Base-by-base conservation (phyloP, 2,888 invertebrate genomes). In the Drosophila conformis region DNA sequence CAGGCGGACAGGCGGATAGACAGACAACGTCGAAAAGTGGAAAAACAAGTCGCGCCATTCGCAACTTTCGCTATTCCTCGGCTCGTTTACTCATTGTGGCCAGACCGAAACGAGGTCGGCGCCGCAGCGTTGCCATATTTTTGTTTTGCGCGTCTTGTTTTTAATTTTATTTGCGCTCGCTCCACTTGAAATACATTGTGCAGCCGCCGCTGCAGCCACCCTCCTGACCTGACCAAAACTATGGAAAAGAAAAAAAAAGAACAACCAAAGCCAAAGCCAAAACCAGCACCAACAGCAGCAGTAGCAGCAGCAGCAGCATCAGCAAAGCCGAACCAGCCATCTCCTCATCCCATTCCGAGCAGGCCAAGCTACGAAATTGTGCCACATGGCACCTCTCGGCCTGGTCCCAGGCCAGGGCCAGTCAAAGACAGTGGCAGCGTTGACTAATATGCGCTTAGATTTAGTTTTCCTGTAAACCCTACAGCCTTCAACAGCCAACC, bases 151-250 rank as follows among this genome's bases (percentile, higher is more conserved):
- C 70, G 77, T 78, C 77, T 89, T 81, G 78, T 76, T 76, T 85
- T 84, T 82, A 85, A 85, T 85, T 87, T 85, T 89, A 85, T 85
- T 85, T 89, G 70, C 82, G 54, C 73, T 78, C 85, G 85, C 84
- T 89, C 85, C 90, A 85, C 84, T 89, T 87, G 79, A 87, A 89
- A 89, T 84, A 89, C 83, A 83, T 89, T 83, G 87, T 89, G 74
- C 83, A 83, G 73, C 65, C 38, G 75, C 58, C 54, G 66, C 59
- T 56, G 27, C 42, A 46, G 10, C 46, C 40, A 54, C 48, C 38
- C 15, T 27, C 18, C 52, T 57, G 58, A 33, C 49, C 61, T 49
- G 36, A 31, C 40, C 60, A 27, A 42, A 63, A 54, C 36, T 38
- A 56, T 36, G 35, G 10, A 35, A 36, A 51, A 27, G n/a, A 29